Evolutionary conservation across 2,888 invertebrate genomes (phyloP), one percentile per base, ranked within the genome.

Genomic region (Spodoptera exigua): DNA sequence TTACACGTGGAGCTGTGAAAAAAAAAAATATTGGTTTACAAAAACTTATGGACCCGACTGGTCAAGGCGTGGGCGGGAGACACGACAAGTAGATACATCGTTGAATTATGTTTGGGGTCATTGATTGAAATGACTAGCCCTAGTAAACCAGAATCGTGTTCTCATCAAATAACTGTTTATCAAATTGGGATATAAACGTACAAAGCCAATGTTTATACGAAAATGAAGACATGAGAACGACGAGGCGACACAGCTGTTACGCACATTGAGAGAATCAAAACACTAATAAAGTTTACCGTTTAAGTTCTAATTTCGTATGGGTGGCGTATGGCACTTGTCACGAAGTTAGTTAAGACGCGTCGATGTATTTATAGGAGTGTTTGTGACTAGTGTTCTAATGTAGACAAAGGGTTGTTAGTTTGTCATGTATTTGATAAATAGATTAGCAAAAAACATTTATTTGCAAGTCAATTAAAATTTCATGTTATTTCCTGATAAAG

Each of bases 81-180:
- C 27, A 27, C 27, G 27, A 27, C 27, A 27, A 27, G 88, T 84
- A 89, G 89, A 84, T 83, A 83, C 84, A 81, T 84, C 83, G 84
- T 88, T 87, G 85, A 89, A 88, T 88, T 87, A 89, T 84, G 81
- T 83, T 85, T 84, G 90, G 89, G 90, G 91, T 92, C 91, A 92
- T 89, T 89, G 91, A 90, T 91, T 89, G 88, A 87, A 83, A 83
- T 83, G 83, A 85, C 81, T 71, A 80, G 60, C 57, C 44, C 57
- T 77, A 74, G 63, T 59, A 75, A 35, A 74, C 74, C 73, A 62
- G 54, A 78, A 72, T 76, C 68, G 72, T 64, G 70, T 64, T 71
- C 75, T 70, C 71, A 68, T 82, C 74, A 77, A 67, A 70, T 86
- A 87, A 85, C 86, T 83, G 85, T 84, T 78, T 74, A 77, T 75